A percentile compares a stretch with the other conserved stretches of the same genome.
Conservation (phyloP, 2,888 invertebrate species). For the Polietes domitor region DNA sequence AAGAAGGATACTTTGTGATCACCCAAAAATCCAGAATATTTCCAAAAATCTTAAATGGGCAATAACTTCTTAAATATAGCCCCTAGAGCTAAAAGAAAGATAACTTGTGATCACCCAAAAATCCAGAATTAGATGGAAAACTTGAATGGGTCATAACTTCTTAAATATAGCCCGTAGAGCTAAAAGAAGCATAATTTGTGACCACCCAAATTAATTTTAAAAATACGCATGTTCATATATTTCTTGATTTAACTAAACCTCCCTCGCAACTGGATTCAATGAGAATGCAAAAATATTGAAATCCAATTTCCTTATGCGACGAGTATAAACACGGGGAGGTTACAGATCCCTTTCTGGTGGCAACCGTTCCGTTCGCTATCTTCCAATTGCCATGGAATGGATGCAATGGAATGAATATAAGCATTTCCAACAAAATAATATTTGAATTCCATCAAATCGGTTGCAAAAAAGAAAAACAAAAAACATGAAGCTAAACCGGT, state of each 20-base stretch:
- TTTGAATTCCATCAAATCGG: background rate
- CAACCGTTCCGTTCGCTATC: background rate
- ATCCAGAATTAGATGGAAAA: no score
- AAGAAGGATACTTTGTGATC: no score
- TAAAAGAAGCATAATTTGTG: no score
- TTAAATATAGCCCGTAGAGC: no score
- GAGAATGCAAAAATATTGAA: background rate
- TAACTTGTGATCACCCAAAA: no score
- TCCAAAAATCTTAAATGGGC: no score
- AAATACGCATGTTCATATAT: no score
- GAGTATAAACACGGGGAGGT: background rate
- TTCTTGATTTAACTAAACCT: background rate
- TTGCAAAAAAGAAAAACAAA: background rate
- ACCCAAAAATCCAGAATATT: no score
- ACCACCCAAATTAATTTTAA: no score
- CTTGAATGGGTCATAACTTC: no score
- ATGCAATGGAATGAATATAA: background rate
- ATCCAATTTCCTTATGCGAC: slow-evolving; percentile 1
- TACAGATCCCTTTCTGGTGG: background rate
- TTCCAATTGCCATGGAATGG: background rate
- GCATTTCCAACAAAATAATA: background rate
- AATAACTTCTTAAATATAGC: no score
- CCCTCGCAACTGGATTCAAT: background rate
- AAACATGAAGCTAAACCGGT: background rate
- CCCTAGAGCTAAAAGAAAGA: no score